Percentiles rank a stretch among this genome's conserved stretches.
Conservation (phyloP, 2,113 vertebrate genomes). For the Gadus chalcogrammus region DNA sequence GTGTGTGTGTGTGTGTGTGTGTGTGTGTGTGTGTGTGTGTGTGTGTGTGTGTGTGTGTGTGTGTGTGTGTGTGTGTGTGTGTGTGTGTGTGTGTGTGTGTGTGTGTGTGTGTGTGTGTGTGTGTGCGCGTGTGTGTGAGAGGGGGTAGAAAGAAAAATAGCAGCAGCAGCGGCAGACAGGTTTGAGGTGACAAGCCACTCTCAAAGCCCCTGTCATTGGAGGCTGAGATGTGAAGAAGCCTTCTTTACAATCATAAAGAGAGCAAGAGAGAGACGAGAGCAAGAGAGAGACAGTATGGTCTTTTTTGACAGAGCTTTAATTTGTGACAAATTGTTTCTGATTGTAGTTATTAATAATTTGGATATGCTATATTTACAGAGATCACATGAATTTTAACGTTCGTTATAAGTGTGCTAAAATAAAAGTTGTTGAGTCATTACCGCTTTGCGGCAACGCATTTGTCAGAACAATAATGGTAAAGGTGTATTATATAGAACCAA, state of each 20-base stretch:
- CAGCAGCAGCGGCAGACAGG: constrained; percentile 24
- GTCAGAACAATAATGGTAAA: too few species aligned
- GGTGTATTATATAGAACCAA: too few species aligned
- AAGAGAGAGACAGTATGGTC: constrained; percentile 28
- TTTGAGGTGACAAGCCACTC: constrained; percentile 39
- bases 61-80: background rate
- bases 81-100: background rate
- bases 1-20: background rate
- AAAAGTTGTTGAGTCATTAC: too few species aligned
- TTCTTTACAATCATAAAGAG: constrained; percentile 8
- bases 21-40: background rate
- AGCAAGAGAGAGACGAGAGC: background rate
- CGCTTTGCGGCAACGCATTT: too few species aligned
- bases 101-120: background rate
- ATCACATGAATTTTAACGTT: background rate
- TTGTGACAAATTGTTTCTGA: constrained; percentile 18
- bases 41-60: background rate
- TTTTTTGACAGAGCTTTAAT: constrained; percentile 46
- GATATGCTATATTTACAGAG: constrained; percentile 41
- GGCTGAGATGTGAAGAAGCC: constrained; percentile 37
- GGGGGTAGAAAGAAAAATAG: constrained; percentile 9
- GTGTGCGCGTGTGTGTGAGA: background rate
- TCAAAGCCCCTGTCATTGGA: constrained; percentile 28
- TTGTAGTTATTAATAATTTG: constrained; percentile 16
- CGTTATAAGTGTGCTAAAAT: background rate